These are phyloP conservation scores for Pristionchus pacificus DNA, from an alignment of 1,140 invertebrate genomes.

Conservation along the genomic window DNA sequence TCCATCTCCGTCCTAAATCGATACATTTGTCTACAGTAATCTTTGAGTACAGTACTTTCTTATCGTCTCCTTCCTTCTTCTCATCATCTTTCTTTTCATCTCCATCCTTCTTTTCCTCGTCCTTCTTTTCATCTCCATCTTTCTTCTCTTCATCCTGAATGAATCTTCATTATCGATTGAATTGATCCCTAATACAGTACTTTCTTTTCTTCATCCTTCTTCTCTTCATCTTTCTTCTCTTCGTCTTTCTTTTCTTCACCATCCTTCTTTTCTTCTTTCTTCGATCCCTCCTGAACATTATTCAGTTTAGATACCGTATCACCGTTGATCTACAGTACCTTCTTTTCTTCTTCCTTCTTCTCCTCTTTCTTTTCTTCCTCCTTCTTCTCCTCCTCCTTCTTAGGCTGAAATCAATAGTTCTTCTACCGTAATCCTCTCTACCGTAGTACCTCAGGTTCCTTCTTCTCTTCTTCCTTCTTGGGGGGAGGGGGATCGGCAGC, in stretches of 20 bases:
- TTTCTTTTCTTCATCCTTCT: conserved; percentile 87
- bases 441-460: neutral
- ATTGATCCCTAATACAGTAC: conserved; percentile 96
- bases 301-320: too few relatives aligned
- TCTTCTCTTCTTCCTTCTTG: conserved; percentile 14
- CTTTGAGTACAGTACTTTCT: conserved; percentile 2
- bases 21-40: too few relatives aligned
- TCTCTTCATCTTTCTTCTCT: conserved; percentile 67
- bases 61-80: too few relatives aligned
- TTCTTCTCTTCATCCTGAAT: neutral
- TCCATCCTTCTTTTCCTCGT: conserved; percentile 4
- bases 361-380: conserved; percentile 4
- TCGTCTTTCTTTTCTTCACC: conserved; percentile 67
- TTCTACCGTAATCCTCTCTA: too few relatives aligned
- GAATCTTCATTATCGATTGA: conserved; percentile 83
- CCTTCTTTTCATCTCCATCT: conserved; percentile 1
- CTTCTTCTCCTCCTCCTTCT: conserved; percentile 33
- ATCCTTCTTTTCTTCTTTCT: conserved; percentile 60
- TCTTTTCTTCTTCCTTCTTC: conserved; percentile 28
- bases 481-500: too few relatives aligned
- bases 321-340: too few relatives aligned
- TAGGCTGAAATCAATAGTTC: conserved; percentile 12
- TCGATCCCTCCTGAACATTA: neutral
- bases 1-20: neutral
- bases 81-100: conserved; percentile 7